Evolutionary conservation across 2,888 invertebrate genomes (phyloP).

Genomic region (Ernsta delagoae): DNA sequence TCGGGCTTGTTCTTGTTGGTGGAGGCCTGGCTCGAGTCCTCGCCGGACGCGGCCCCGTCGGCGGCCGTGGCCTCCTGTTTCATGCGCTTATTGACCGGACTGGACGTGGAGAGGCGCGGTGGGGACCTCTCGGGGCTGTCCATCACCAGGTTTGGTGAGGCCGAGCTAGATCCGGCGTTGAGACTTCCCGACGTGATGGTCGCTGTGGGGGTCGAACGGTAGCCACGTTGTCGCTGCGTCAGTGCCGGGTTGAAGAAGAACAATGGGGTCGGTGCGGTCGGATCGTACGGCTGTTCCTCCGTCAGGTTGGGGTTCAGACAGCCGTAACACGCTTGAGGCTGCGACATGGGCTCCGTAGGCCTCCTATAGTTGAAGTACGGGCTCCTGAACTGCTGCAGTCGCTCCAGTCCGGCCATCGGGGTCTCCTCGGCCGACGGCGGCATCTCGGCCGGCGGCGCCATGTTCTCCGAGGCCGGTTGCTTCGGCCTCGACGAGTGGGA

Average conservation of each 20-base stretch:
- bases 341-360: background rate
- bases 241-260: slow-evolving; percentile 2
- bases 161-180: background rate
- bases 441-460: background rate
- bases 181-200: slow-evolving; percentile 8
- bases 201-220: slow-evolving; percentile 1
- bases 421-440: background rate
- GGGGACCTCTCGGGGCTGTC: slow-evolving; percentile 9
- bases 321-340: slow-evolving; percentile 3
- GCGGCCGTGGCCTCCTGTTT: background rate
- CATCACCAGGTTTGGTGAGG: background rate
- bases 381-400: slow-evolving; percentile 1
- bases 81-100: slow-evolving; percentile 22
- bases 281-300: slow-evolving; percentile 4
- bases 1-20: background rate
- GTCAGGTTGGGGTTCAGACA: slow-evolving; percentile 2
- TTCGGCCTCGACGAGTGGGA: background rate
- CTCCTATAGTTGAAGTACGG: background rate
- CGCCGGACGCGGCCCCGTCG: background rate
- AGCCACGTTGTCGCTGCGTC: background rate
- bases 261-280: background rate
- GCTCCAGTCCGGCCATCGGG: background rate
- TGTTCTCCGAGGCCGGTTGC: background rate
- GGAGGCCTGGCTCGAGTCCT: too few species aligned
- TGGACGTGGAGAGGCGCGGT: background rate